A percentile compares a stretch with the other conserved stretches of the same genome.
Conservation (phyloP, 2,797 vertebrate species). For the Enteromius viviparus region DNA sequence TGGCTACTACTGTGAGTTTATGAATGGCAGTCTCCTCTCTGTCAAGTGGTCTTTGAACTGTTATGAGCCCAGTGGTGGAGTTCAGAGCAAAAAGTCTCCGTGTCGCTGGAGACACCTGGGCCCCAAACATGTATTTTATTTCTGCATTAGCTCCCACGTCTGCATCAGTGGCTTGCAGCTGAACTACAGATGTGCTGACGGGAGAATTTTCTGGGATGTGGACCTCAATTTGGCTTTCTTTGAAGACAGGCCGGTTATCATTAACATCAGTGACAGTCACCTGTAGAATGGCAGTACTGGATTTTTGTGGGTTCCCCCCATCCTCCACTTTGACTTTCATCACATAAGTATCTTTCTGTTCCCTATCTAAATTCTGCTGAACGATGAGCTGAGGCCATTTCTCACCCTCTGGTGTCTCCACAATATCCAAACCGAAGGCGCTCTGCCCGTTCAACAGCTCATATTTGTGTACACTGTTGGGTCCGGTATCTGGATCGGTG, state of each 20-base stretch:
- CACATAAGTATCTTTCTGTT: constrained; percentile 98
- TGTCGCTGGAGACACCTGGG: constrained; percentile 92
- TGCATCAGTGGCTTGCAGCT: constrained; percentile 96
- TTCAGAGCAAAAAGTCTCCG: constrained; percentile 98
- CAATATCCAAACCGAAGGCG: constrained; percentile 97
- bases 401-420: constrained; percentile 98
- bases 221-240: constrained; percentile 95
- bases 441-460: constrained; percentile 96
- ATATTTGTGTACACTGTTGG: constrained; percentile 97
- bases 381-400: constrained; percentile 99
- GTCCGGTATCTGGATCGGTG: constrained; percentile 97
- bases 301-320: constrained; percentile 95
- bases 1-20: constrained; percentile 95
- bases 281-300: constrained; percentile 98
- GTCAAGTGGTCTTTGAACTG: constrained; percentile 93
- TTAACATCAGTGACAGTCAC: constrained; percentile 98
- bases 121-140: constrained; percentile 95
- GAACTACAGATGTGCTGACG: constrained; percentile 93
- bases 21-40: constrained; percentile 96
- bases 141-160: constrained; percentile 96
- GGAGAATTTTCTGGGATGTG: constrained; percentile 96
- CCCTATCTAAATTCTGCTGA: constrained; percentile 97
- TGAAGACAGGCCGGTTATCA: constrained; percentile 96
- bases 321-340: constrained; percentile 99
- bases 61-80: constrained; percentile 92